Conservation (phyloP, 2,888 invertebrate genomes). For the Nemurella pictetii region DNA sequence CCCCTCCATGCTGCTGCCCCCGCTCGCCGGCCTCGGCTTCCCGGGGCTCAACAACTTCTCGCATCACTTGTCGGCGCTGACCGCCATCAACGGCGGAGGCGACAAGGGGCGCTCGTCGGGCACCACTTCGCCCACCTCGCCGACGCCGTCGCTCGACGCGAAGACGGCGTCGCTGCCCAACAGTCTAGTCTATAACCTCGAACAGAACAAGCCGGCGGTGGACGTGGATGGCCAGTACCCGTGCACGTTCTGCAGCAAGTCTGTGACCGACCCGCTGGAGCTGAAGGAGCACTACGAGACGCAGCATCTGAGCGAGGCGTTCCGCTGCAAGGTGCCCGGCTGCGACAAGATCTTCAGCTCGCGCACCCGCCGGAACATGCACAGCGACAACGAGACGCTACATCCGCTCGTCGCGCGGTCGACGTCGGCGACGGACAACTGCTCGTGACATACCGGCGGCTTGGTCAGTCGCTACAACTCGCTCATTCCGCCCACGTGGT, state of each 20-base stretch:
- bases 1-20: conserved; percentile 50
- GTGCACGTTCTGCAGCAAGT: conserved; percentile 70
- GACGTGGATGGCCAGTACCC: conserved; percentile 69
- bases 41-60: conserved; percentile 56
- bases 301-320: conserved; percentile 66
- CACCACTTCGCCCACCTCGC: conserved; percentile 33
- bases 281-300: conserved; percentile 67
- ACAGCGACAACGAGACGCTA: conserved; percentile 68
- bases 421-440: conserved; percentile 33
- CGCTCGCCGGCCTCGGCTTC: conserved; percentile 60
- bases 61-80: conserved; percentile 46
- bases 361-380: conserved; percentile 74
- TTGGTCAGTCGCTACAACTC: conserved; percentile 40
- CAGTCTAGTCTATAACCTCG: conserved; percentile 62
- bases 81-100: conserved; percentile 26
- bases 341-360: conserved; percentile 80
- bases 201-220: conserved; percentile 67
- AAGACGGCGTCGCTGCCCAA: conserved; percentile 31
- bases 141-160: conserved; percentile 10
- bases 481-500: conserved; percentile 41
- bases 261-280: conserved; percentile 60
- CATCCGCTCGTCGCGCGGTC: conserved; percentile 48
- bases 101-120: conserved; percentile 32
- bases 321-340: conserved; percentile 73
- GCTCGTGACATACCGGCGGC: conserved; percentile 45